These are phyloP conservation scores for Amblyopsis hoosieri DNA, from an alignment of 2,797 vertebrate genomes.

Conservation along the genomic window DNA sequence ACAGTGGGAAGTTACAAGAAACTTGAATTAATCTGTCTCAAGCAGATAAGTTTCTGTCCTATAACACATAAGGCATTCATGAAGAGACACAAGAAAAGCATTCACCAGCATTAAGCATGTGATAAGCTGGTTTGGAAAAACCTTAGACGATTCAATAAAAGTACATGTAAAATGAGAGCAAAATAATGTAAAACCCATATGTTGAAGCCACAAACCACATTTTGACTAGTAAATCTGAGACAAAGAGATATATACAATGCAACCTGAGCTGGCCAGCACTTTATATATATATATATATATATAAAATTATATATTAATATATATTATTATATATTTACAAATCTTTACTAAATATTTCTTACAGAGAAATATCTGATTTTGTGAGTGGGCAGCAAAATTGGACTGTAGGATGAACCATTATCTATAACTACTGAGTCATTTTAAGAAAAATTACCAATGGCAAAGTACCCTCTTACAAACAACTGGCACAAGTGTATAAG, in stretches of 20 bases:
- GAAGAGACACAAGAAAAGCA: conserved; percentile 69
- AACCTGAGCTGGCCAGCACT: too few species aligned
- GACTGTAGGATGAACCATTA: neutral
- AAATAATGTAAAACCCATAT: conserved; percentile 31
- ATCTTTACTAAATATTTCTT: conserved; percentile 11
- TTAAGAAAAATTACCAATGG: conserved; percentile 19
- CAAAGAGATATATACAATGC: neutral
- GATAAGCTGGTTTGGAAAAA: conserved; percentile 53
- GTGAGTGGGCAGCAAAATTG: conserved; percentile 20
- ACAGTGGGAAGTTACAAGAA: conserved; percentile 23
- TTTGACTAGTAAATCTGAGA: conserved; percentile 42
- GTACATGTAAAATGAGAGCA: conserved; percentile 33
- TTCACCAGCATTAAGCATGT: conserved; percentile 69
- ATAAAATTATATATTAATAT: conserved; percentile 27
- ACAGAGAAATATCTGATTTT: conserved; percentile 16
- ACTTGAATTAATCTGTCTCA: conserved; percentile 22
- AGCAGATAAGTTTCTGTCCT: conserved; percentile 18
- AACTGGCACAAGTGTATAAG: neutral
- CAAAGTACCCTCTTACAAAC: conserved; percentile 1
- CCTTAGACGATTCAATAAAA: conserved; percentile 27
- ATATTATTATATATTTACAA: conserved; percentile 35
- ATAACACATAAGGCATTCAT: conserved; percentile 43
- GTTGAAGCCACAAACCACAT: conserved; percentile 20
- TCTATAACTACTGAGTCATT: conserved; percentile 19
- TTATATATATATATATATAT: neutral